These are phyloP conservation scores for Adineta ricciae DNA, from an alignment of 2,888 invertebrate genomes.

Conservation along the genomic window DNA sequence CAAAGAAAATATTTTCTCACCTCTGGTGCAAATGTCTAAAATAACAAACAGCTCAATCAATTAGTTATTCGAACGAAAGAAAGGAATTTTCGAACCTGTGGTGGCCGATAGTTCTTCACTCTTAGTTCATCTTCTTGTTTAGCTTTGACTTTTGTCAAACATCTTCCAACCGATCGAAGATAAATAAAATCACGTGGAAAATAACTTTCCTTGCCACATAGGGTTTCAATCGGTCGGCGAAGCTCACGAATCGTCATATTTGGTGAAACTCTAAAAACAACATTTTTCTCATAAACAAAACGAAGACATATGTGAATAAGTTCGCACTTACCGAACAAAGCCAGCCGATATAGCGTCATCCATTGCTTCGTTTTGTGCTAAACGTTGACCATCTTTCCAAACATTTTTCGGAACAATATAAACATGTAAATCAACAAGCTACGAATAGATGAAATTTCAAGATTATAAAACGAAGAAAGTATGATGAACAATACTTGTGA, in stretches of 20 bases:
- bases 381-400: constrained; percentile 52
- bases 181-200: constrained; percentile 52
- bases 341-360: constrained; percentile 53
- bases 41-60: neutral
- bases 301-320: constrained; percentile 17
- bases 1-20: neutral
- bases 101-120: constrained; percentile 53
- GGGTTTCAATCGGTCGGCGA: constrained; percentile 49
- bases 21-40: constrained; percentile 10
- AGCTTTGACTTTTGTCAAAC: constrained; percentile 52
- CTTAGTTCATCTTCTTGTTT: constrained; percentile 53
- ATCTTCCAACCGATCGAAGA: constrained; percentile 53
- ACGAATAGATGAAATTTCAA: constrained; percentile 34
- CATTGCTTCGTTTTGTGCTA: constrained; percentile 52
- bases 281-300: constrained; percentile 33
- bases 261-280: constrained; percentile 42
- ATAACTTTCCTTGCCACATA: constrained; percentile 48
- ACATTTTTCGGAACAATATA: constrained; percentile 53
- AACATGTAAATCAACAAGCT: constrained; percentile 53
- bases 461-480: too few relatives aligned
- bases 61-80: neutral
- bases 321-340: constrained; percentile 50
- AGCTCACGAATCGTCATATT: constrained; percentile 45
- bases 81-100: constrained; percentile 35
- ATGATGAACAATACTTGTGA: constrained; percentile 20